Conservation (phyloP, 2,113 vertebrate genomes). For the Opisthocomus hoazin region DNA sequence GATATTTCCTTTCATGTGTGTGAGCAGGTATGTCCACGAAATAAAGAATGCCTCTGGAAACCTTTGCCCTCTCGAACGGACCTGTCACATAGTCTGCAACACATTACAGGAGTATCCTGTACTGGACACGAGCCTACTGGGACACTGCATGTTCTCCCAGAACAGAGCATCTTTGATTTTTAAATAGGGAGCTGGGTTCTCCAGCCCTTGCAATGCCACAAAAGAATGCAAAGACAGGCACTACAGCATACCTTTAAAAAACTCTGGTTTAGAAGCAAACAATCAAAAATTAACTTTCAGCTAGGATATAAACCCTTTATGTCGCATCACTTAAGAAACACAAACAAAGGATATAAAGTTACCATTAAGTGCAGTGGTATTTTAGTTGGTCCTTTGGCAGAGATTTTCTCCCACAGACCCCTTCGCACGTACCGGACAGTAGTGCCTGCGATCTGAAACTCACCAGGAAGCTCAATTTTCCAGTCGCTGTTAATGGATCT, state of each 20-base stretch:
- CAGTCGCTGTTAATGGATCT: slow-evolving; percentile 97
- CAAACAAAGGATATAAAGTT: slow-evolving; percentile 63
- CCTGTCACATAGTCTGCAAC: neutral
- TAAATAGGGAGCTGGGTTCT: neutral
- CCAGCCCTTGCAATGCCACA: neutral
- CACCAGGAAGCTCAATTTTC: slow-evolving; percentile 98
- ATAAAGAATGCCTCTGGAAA: neutral
- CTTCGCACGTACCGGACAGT: slow-evolving; percentile 94
- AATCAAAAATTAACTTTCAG: neutral
- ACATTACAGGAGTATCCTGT: neutral
- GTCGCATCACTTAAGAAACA: slow-evolving; percentile 23
- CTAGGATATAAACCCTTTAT: neutral
- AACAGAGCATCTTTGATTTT: neutral
- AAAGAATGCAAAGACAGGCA: neutral
- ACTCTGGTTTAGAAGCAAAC: neutral
- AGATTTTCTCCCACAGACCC: slow-evolving; percentile 98
- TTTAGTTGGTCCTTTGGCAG: slow-evolving; percentile 95
- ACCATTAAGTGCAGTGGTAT: slow-evolving; percentile 95
- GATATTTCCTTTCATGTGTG: neutral
- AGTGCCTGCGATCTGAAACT: slow-evolving; percentile 96
- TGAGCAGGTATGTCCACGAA: neutral
- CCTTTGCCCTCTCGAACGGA: neutral
- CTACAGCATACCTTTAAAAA: neutral
- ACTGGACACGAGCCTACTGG: neutral
- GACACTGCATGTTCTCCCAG: neutral